Conservation (phyloP, 2,113 vertebrate genomes). For the Cranoglanis bouderius region DNA sequence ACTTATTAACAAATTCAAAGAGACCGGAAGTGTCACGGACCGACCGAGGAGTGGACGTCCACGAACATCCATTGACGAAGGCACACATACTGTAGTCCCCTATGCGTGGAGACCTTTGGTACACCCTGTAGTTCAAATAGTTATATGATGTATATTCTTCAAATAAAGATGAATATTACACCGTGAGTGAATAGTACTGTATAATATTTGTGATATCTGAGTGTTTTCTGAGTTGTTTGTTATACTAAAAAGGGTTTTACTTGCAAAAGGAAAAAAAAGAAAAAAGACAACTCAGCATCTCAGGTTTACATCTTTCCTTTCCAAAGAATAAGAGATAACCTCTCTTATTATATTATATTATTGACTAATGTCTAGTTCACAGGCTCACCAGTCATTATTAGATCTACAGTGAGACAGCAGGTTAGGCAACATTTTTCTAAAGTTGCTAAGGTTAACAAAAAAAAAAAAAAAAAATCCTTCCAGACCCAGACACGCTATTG, state of each 20-base stretch:
- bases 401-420: conserved; percentile 10
- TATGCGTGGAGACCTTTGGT: too few species aligned
- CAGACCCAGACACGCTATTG: conserved; percentile 47
- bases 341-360: conserved; percentile 33
- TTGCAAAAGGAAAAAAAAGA: background rate
- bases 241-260: background rate
- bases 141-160: background rate
- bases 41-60: too few species aligned
- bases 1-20: too few species aligned
- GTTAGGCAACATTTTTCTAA: conserved; percentile 33
- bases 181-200: background rate
- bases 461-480: conserved; percentile 19
- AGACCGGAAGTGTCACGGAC: too few species aligned
- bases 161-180: background rate
- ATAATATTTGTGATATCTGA: background rate
- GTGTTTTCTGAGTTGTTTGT: background rate
- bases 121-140: background rate
- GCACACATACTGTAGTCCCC: too few species aligned
- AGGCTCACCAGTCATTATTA: conserved; percentile 22
- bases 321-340: too few species aligned
- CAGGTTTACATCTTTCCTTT: background rate
- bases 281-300: too few species aligned
- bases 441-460: conserved; percentile 48
- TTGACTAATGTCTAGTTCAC: conserved; percentile 28
- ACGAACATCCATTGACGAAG: too few species aligned